Conservation (phyloP, 2,888 invertebrate genomes). For the Julus scandinavius region DNA sequence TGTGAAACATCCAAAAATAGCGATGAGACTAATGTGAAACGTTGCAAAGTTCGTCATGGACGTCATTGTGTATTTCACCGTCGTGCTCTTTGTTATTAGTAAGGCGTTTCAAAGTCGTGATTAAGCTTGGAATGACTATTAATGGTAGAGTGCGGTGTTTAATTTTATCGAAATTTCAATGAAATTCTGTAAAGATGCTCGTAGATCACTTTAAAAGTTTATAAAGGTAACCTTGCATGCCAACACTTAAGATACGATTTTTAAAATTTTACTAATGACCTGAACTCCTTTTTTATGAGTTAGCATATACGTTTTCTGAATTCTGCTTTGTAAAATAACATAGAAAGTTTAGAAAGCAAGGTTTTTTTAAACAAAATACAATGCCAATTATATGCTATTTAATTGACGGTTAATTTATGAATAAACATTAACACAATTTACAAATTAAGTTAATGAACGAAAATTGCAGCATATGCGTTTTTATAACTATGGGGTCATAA, state of each 20-base stretch:
- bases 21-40: background rate
- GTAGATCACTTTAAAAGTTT: background rate
- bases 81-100: background rate
- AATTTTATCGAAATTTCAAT: constrained; percentile 7
- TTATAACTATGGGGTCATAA: background rate
- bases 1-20: background rate
- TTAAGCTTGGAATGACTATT: constrained; percentile 20
- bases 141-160: constrained; percentile 1
- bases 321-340: background rate
- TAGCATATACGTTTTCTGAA: background rate
- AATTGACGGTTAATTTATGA: constrained; percentile 28
- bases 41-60: background rate
- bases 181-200: background rate
- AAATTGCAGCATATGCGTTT: background rate
- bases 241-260: background rate
- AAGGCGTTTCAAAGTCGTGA: background rate
- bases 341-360: background rate
- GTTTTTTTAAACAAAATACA: background rate
- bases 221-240: background rate
- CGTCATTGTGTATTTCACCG: background rate
- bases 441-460: background rate
- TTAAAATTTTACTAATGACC: background rate
- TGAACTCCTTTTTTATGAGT: background rate
- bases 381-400: background rate
- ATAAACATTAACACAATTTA: background rate